Conservation (phyloP, 2,888 invertebrate genomes). For the Baronia brevicornis region DNA sequence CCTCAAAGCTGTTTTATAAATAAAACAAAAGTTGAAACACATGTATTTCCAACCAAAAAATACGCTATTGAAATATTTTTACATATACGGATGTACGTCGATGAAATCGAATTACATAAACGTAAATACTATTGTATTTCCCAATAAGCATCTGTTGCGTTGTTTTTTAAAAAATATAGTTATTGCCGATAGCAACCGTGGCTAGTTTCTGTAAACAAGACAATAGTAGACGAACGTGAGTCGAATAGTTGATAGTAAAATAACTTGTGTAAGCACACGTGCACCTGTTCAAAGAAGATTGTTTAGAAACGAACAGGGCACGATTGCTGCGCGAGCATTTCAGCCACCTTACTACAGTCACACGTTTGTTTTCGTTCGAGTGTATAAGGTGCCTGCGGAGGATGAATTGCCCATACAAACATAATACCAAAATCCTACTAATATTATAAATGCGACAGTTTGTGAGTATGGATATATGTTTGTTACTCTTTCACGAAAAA, state of each 20-base stretch:
- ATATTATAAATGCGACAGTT: too few species aligned
- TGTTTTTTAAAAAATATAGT: constrained; percentile 18
- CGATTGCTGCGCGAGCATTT: constrained; percentile 23
- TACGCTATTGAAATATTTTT: too few species aligned
- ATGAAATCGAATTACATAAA: too few species aligned
- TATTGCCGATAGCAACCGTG: constrained; percentile 18
- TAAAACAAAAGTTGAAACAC: too few species aligned
- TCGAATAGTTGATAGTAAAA: constrained; percentile 45
- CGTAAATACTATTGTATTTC: too few species aligned
- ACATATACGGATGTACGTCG: too few species aligned
- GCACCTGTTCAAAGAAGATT: constrained; percentile 66
- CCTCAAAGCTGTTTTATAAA: too few species aligned
- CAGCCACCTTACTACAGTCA: constrained; percentile 23
- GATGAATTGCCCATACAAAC: too few species aligned
- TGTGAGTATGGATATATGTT: constrained; percentile 10
- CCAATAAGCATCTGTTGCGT: too few species aligned
- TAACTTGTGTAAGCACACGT: constrained; percentile 53
- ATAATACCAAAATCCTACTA: too few species aligned
- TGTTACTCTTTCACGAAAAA: constrained; percentile 14
- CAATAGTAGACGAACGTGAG: constrained; percentile 32
- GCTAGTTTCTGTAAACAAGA: constrained; percentile 28
- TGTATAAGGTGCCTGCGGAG: constrained; percentile 11
- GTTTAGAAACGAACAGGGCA: constrained; percentile 36
- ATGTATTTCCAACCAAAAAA: too few species aligned
- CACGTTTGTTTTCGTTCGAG: constrained; percentile 20